Base-by-base conservation (phyloP, 2,888 invertebrate species). In the Ecdyonurus torrentis region DNA sequence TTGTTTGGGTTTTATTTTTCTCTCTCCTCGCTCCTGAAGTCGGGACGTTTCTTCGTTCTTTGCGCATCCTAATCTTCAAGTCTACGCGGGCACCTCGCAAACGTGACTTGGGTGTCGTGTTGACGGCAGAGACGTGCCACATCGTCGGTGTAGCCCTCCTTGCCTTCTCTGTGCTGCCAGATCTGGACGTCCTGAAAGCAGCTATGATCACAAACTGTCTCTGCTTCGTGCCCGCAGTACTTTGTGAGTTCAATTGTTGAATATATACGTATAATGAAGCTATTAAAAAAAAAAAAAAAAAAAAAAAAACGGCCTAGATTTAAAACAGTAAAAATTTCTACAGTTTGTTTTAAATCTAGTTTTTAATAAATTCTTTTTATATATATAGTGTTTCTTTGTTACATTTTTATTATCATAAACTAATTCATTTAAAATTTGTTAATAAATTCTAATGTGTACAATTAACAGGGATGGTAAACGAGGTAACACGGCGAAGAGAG, bases 171-270 rank as follows among this genome's bases (percentile, higher is more conserved):
- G 85, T 97, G 59, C 79, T 98, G 61, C 97, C 98, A 0, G 88
- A 92, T 72, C 75, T 97, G 68, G 95, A 98, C 75, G 91, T 93
- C 3, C 87, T 96, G 63, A 91, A 93, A 74, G 95, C 94, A 55
- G 91, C 94, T 52, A 95, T 96, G 92, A 78, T 98, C 67, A 95
- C 95, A 24, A 96, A 95, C 74, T 95, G 95, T 70, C 82, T 97
- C 62, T 96, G 95, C 74, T 86, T 97, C 69, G 80, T 96, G 55
- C 98, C 98, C 1, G 89, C 88, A 20, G 76, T 85, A 63, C 76
- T 83, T 65, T 83, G 82, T 81, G 74, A 74, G 74, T 69, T n/a
- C n/a, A n/a, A n/a, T n/a, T n/a, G n/a, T n/a, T n/a, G n/a, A n/a
- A n/a, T n/a, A n/a, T n/a, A n/a, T n/a, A n/a, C n/a, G n/a, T n/a